Evolutionary conservation across 2,797 vertebrate species (phyloP).

Genomic region (Tapera naevia): DNA sequence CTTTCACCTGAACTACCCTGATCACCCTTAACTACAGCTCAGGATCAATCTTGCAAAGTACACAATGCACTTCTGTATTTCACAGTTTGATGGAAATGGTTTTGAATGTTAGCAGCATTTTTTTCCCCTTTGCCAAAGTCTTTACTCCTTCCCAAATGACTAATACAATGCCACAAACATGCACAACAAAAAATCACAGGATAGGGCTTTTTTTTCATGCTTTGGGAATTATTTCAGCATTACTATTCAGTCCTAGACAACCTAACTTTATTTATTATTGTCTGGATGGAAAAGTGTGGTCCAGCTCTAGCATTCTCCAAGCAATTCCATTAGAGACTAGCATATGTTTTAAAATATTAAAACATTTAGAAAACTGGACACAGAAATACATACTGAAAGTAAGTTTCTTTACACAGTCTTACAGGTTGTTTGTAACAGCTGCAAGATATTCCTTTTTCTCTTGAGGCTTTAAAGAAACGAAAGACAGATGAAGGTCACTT

Average conservation of each 20-base stretch:
- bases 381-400: neutral
- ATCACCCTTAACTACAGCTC: neutral
- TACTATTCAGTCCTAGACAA: neutral
- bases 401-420: neutral
- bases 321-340: neutral
- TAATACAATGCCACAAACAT: neutral
- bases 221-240: neutral
- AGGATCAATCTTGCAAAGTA: neutral
- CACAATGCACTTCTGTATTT: neutral
- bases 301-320: neutral
- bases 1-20: neutral
- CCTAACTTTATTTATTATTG: neutral
- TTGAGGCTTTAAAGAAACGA: constrained; percentile 23
- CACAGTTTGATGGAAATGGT: neutral
- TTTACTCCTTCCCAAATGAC: neutral
- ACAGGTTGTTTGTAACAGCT: neutral
- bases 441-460: neutral
- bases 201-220: neutral
- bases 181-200: neutral
- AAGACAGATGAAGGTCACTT: constrained; percentile 5
- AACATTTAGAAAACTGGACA: neutral
- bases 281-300: neutral
- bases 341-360: neutral
- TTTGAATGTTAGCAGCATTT: neutral
- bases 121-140: neutral